Evolutionary conservation across 1,140 invertebrate species (phyloP).

Genomic region (Danaus melanippus): DNA sequence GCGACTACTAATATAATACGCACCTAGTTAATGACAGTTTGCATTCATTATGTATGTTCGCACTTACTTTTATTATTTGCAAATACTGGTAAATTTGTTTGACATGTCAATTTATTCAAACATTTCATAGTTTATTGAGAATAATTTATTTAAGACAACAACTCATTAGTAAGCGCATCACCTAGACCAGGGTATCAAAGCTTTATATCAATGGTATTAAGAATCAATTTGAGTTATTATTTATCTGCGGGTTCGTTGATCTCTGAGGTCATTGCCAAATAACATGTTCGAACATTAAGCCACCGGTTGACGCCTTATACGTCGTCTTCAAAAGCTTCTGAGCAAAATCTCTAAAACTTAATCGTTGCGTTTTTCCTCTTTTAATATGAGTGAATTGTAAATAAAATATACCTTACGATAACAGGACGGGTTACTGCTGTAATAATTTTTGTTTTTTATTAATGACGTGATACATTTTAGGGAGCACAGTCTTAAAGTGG

Average conservation of each 20-base stretch:
- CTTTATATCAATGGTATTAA: slow-evolving; percentile 11
- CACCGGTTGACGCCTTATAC: slow-evolving; percentile 45
- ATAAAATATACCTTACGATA: slow-evolving; percentile 11
- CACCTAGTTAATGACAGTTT: too few relatives aligned
- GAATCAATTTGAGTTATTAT: slow-evolving; percentile 22
- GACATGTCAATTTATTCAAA: too few relatives aligned
- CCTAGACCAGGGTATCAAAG: too few relatives aligned
- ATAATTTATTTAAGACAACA: too few relatives aligned
- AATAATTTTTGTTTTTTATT: slow-evolving; percentile 26
- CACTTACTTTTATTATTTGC: too few relatives aligned
- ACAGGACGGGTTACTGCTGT: slow-evolving; percentile 15
- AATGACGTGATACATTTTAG: slow-evolving; percentile 49
- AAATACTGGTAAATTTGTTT: too few relatives aligned
- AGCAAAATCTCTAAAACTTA: slow-evolving; percentile 15
- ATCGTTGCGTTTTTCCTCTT: slow-evolving; percentile 11
- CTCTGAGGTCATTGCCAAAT: slow-evolving; percentile 65
- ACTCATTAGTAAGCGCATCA: too few relatives aligned
- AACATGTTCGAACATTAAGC: slow-evolving; percentile 36
- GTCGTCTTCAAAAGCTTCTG: slow-evolving; percentile 33
- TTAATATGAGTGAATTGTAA: slow-evolving; percentile 11
- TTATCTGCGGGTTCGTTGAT: slow-evolving; percentile 36
- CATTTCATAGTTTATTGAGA: too few relatives aligned
- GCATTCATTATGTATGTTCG: too few relatives aligned
- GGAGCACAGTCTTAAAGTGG: slow-evolving; percentile 39
- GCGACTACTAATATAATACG: too few relatives aligned